These are phyloP conservation scores for Amiota communis DNA, from an alignment of 2,888 invertebrate genomes.

Conservation along the genomic window DNA sequence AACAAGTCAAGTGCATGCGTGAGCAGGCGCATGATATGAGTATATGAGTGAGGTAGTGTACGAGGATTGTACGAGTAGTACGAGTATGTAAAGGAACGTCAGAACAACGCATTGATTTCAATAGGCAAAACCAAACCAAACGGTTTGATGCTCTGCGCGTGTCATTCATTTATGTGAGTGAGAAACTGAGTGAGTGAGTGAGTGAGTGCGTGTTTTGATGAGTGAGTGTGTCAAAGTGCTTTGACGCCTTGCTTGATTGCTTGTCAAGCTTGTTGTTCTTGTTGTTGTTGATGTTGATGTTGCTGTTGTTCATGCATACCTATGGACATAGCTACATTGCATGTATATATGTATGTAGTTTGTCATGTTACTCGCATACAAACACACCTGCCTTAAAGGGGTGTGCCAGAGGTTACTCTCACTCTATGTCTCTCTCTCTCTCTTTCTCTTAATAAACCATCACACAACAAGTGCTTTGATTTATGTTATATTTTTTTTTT, in stretches of 20 bases:
- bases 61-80: conserved; percentile 6
- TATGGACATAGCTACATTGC: not conserved
- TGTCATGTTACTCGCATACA: not conserved
- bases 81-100: not conserved
- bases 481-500: too few relatives aligned
- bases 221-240: not conserved
- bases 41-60: too few relatives aligned
- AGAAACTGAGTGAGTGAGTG: not conserved
- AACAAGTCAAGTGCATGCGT: too few relatives aligned
- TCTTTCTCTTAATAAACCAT: too few relatives aligned
- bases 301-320: not conserved
- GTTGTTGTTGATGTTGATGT: not conserved
- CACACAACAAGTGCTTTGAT: too few relatives aligned
- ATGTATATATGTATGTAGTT: not conserved
- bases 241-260: conserved; percentile 16
- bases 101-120: too few relatives aligned
- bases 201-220: conserved; percentile 2
- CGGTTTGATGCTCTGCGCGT: not conserved
- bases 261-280: not conserved
- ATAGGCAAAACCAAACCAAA: not conserved
- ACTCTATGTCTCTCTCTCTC: not conserved
- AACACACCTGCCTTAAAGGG: not conserved
- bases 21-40: too few relatives aligned
- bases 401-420: conserved; percentile 1
- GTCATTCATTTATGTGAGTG: not conserved